phyloP scores from a whole-genome alignment of 2,113 vertebrate species.

The Bambusicola thoracicus region DNA sequence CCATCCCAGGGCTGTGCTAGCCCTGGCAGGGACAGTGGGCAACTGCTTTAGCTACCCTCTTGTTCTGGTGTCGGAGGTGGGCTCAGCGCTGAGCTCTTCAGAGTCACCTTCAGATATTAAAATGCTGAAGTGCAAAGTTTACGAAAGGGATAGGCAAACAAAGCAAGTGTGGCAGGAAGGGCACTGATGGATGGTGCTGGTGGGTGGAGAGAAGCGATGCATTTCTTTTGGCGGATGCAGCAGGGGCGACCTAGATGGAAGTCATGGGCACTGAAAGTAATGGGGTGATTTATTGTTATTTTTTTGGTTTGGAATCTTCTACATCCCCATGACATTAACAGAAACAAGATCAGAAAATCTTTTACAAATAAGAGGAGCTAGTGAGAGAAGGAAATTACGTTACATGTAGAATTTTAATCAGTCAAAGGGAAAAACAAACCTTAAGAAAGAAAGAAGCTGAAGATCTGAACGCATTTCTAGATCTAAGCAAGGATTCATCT shows the following conservation, averaged over 20 bases:
- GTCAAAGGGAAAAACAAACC: not conserved
- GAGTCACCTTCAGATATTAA: not conserved
- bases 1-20: not conserved
- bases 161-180: not conserved
- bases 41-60: not conserved
- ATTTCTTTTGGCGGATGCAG: slow-evolving; percentile 34
- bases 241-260: not conserved
- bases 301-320: not conserved
- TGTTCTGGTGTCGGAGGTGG: not conserved
- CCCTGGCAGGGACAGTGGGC: not conserved
- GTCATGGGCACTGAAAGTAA: not conserved
- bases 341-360: not conserved
- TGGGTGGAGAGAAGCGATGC: not conserved
- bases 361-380: not conserved
- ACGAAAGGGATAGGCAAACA: not conserved
- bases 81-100: not conserved
- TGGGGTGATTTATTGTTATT: not conserved
- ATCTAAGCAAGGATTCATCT: not conserved
- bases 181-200: not conserved
- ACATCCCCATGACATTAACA: not conserved
- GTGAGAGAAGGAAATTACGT: not conserved
- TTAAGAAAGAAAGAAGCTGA: not conserved
- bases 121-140: not conserved
- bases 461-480: not conserved
- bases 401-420: not conserved